Conservation (phyloP, 2,113 vertebrate species). For the Eonycteris spelaea region DNA sequence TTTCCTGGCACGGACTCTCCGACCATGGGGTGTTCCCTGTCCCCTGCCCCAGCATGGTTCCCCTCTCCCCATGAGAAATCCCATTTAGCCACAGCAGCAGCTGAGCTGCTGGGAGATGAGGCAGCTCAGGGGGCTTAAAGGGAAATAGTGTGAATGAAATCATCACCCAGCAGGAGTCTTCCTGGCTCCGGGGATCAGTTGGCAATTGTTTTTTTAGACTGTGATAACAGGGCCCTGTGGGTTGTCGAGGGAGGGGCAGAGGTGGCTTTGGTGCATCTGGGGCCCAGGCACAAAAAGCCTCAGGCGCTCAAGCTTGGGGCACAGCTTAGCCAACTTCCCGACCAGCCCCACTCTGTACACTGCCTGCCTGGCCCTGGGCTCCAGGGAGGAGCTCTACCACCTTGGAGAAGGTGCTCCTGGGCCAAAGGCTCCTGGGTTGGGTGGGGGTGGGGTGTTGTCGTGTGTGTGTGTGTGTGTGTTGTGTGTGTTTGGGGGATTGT, state of each 20-base stretch:
- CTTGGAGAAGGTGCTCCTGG: neutral
- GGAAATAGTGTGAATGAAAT: slow-evolving; percentile 67
- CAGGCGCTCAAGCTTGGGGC: neutral
- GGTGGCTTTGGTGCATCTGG: neutral
- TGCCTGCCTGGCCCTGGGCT: neutral
- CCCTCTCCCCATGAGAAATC: neutral
- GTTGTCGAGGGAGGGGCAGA: rapidly evolving
- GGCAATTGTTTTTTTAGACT: slow-evolving; percentile 57
- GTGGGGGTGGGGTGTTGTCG: too few relatives aligned
- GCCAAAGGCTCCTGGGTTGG: too few relatives aligned
- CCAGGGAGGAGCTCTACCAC: neutral
- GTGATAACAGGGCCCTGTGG: neutral
- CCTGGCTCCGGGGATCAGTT: slow-evolving; percentile 45
- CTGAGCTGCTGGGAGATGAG: neutral
- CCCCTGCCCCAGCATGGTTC: rapidly evolving
- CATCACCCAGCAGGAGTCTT: slow-evolving; percentile 51
- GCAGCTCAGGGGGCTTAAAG: slow-evolving; percentile 33
- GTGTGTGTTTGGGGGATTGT: too few relatives aligned
- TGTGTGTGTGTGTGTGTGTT: too few relatives aligned
- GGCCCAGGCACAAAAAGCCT: neutral
- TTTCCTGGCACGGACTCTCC: neutral
- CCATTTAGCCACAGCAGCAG: neutral
- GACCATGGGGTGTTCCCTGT: too few relatives aligned
- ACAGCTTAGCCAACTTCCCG: neutral
- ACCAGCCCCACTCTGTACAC: neutral